Conservation (phyloP, 2,888 invertebrate genomes). For the Marronus borbonicus region DNA sequence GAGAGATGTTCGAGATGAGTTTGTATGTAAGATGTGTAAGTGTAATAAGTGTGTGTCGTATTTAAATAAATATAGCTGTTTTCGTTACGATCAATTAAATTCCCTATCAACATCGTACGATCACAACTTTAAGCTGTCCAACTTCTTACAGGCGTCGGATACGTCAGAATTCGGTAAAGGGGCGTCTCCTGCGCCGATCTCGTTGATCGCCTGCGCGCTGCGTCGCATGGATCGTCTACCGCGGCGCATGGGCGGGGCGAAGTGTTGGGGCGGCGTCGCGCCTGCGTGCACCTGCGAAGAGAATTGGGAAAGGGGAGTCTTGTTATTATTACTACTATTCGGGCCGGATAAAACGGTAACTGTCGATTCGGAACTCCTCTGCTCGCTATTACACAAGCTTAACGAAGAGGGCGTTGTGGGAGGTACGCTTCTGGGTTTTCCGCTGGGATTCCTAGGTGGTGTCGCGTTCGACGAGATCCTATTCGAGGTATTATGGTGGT, state of each 20-base stretch:
- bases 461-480: slow-evolving; percentile 13
- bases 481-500: background rate
- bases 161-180: slow-evolving; percentile 63
- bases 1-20: background rate
- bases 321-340: slow-evolving; percentile 26
- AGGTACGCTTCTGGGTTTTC: slow-evolving; percentile 42
- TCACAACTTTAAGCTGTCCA: slow-evolving; percentile 68
- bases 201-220: slow-evolving; percentile 59
- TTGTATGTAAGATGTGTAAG: background rate
- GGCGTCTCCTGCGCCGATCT: slow-evolving; percentile 69
- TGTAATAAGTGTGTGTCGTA: background rate
- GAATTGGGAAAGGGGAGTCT: slow-evolving; percentile 34
- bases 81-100: slow-evolving; percentile 8
- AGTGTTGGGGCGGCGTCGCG: slow-evolving; percentile 56
- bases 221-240: slow-evolving; percentile 54
- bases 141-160: slow-evolving; percentile 64
- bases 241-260: slow-evolving; percentile 59
- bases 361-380: slow-evolving; percentile 36
- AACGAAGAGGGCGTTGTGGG: background rate
- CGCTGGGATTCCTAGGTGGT: slow-evolving; percentile 16
- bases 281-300: slow-evolving; percentile 54
- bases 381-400: background rate
- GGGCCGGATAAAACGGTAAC: slow-evolving; percentile 39
- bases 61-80: slow-evolving; percentile 11
- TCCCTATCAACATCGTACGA: slow-evolving; percentile 20